Base-by-base conservation (phyloP, 1,140 invertebrate species). In the Centruroides sculpturatus region DNA sequence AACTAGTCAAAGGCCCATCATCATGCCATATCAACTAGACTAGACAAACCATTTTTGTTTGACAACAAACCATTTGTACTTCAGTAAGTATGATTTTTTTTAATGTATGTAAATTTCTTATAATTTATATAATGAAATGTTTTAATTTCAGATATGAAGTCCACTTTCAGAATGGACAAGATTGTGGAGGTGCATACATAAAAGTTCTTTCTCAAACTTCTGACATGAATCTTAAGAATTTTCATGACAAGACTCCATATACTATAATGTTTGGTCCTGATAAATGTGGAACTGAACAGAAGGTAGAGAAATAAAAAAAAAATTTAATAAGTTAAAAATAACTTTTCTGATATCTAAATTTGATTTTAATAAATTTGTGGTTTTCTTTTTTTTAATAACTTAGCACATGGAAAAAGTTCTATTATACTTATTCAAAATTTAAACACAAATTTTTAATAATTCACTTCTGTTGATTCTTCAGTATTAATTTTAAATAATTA, bases 191-290 rank as follows among this genome's bases (percentile, higher is more conserved):
- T 12, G 93, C 93, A 9, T 99, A 99, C 74, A 74, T 99, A 1
- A 99, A 99, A 77, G 78, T 99, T 13, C 74, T 98, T 12, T 74
- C 76, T 36, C 69, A 75, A 55, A 71, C 78, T 48, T 79, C 83
- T 52, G 80, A 82, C 50, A 73, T 82, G 23, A 83, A 93, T 73
- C 78, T 97, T 35, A 71, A 73, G 67, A 78, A 85, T 64, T 95
- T 98, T 73, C 82, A 92, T 73, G 93, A 99, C 76, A 94, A 96
- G 76, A 94, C 94, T 9, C 88, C 92, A 0, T 98, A 97, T 74
- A 90, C 90, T 3, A 92, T 98, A 69, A 99, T 99, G 96, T 99
- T 99, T 79, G 96, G 95, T 3, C 96, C 96, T 9, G 96, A 99
- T 77, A 99, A 98, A 75, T 99, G 96, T 78, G 95, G 95, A 59